Base-by-base conservation (phyloP, 2,888 invertebrate species). In the Trachelus troglodyta region DNA sequence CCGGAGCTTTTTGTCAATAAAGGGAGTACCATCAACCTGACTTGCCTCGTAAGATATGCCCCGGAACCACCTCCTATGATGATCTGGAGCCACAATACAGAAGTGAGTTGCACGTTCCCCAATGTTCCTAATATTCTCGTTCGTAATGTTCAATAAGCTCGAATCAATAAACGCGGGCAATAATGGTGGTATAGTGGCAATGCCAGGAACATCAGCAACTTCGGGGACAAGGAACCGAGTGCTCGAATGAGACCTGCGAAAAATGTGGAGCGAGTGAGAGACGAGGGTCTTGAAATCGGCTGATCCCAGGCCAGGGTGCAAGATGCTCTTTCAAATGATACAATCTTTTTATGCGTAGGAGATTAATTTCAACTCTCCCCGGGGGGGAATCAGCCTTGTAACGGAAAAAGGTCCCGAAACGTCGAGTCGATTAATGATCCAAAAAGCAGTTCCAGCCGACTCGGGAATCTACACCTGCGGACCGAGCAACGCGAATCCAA, bases 1-100 rank as follows among this genome's bases (percentile, higher is more conserved):
- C 95, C 96, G 40, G 97, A 97, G 90, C 92, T 97, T 86, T 96
- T 95, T 92, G 96, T 97, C 92, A 96, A 97, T 92, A 95, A 95
- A 87, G 97, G 97, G 71, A 97, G 97, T 85, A 97, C 97, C 80
- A 97, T 97, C 92, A 97, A 97, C 93, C 92, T 97, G 87, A 97
- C 97, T 73, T 97, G 97, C 92, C 94, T 96, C 88, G 96, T 97
- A 78, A 94, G 94, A 88, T 96, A 95, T 89, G 96, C 96, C 34
- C 97, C 97, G 75, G 97, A 97, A 89, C 96, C 97, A 74, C 97
- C 97, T 30, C 96, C 95, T 79, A 94, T 95, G 81, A 96, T 97
- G 91, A 94, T 94, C 84, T 97, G 97, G 97, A 95, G 96, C 84
- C 97, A 97, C 92, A 96, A 97, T 92, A 92, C 92, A 80, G 92